These are phyloP conservation scores for Neopelma chrysocephalum DNA, from an alignment of 2,797 vertebrate genomes.

Conservation along the genomic window DNA sequence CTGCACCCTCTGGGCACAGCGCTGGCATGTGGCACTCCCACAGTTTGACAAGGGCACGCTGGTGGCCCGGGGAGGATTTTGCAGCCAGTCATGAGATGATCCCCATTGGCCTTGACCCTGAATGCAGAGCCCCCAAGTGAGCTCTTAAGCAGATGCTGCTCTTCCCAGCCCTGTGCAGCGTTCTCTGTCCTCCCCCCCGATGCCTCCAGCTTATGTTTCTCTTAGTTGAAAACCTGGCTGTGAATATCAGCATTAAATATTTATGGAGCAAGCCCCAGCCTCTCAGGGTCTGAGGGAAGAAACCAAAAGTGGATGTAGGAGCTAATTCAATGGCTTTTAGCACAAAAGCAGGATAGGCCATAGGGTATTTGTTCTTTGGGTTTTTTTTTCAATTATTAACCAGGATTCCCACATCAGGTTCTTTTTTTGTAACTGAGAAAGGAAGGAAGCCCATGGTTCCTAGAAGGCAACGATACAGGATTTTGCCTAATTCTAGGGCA, in stretches of 20 bases:
- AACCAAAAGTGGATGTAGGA: background rate
- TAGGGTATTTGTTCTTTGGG: background rate
- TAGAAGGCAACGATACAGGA: background rate
- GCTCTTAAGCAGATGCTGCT: background rate
- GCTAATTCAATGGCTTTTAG: background rate
- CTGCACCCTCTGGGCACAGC: background rate
- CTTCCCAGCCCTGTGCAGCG: accelerated
- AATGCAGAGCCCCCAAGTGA: background rate
- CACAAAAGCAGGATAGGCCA: background rate
- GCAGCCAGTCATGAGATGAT: background rate
- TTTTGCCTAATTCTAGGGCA: background rate
- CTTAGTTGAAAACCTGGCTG: background rate
- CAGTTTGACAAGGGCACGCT: background rate
- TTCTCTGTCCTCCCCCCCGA: background rate
- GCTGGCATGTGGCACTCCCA: background rate
- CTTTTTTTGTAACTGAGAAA: background rate
- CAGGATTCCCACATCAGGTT: background rate
- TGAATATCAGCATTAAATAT: background rate
- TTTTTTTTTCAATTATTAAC: background rate
- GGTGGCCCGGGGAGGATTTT: background rate
- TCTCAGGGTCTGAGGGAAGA: background rate
- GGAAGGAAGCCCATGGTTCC: background rate
- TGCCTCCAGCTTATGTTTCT: background rate
- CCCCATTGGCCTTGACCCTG: background rate
- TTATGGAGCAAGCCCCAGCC: background rate